Evolutionary conservation across 2,113 vertebrate genomes (phyloP), one percentile per base, ranked within the genome.

Genomic region (Synodontis membranacea): DNA sequence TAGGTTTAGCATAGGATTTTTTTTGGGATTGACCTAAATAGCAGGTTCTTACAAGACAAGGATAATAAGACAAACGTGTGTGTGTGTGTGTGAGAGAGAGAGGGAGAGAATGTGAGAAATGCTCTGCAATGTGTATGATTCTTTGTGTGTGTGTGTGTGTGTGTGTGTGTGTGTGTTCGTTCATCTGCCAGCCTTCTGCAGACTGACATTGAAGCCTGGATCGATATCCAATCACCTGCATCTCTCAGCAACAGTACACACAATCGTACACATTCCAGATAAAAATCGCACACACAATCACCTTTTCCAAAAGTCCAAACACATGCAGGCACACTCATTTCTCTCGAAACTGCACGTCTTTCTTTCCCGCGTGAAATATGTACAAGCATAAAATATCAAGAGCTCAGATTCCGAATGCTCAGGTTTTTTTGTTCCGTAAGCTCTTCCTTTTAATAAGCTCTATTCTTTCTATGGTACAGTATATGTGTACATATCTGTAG

Each of bases 201-300:
- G 82, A n/a, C 50, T 88, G 88, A 90, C 84, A 70, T 84, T 82
- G 56, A 72, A 86, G 79, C 44, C 46, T 25, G 66, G 88, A 90
- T 91, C 90, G 82, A 91, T 91, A 90, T 89, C 87, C 88, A 91
- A 90, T 91, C 89, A 89, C 85, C 88, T 60, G 87, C 83, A 86
- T 91, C 85, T 89, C 76, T 86, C 86, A 84, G 86, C 76, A 42
- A 68, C 46, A 60, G 75, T 85, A 88, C 75, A 84, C 83, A 75
- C 80, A 89, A 75, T 75, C 68, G 60, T 75, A 86, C 85, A 82
- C 80, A 48, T 79, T 85, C 75, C 19, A 64, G 74, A 82, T 70
- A 74, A 54, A 70, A 80, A 86, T 56, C 46, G 5, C n/a, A 34
- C 72, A 85, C 83, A 42, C 34, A 83, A 83, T 88, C 37, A 82